phyloP scores from a whole-genome alignment of 2,113 vertebrate genomes.

The Trinectes maculatus region DNA sequence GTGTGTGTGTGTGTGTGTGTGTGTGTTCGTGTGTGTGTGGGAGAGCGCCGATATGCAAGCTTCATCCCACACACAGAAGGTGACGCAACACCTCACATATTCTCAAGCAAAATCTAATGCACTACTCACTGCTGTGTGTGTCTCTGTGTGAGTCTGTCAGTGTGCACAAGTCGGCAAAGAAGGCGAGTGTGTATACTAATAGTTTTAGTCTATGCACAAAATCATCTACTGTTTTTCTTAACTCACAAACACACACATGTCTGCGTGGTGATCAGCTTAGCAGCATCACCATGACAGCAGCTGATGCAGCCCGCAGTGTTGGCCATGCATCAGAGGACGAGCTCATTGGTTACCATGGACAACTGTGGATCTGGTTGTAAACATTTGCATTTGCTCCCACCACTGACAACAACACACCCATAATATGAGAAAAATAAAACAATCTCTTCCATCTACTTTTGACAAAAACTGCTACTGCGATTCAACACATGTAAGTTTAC shows the following conservation, averaged over 20 bases:
- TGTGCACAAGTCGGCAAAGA: background rate
- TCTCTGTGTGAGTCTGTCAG: background rate
- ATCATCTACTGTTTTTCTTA: conserved; percentile 4
- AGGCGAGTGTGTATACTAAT: conserved; percentile 15
- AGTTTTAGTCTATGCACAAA: conserved; percentile 11
- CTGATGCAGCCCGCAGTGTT: conserved; percentile 52
- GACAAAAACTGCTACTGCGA: background rate
- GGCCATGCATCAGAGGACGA: conserved; percentile 30
- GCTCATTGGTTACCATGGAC: conserved; percentile 26
- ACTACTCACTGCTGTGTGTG: conserved; percentile 16
- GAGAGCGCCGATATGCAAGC: conserved; percentile 59
- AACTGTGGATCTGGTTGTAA: conserved; percentile 24
- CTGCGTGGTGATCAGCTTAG: conserved; percentile 76
- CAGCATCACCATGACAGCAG: conserved; percentile 82
- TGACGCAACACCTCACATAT: conserved; percentile 70
- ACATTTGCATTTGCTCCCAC: conserved; percentile 32
- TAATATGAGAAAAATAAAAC: background rate
- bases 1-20: conserved; percentile 30
- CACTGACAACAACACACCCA: conserved; percentile 22
- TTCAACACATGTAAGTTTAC: background rate
- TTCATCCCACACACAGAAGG: conserved; percentile 73
- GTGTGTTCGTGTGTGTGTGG: conserved; percentile 32
- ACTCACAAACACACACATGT: conserved; percentile 43
- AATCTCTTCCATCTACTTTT: background rate
- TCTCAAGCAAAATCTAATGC: conserved; percentile 47